Evolutionary conservation across 2,888 invertebrate species (phyloP).

Genomic region (Apodemia duryi): DNA sequence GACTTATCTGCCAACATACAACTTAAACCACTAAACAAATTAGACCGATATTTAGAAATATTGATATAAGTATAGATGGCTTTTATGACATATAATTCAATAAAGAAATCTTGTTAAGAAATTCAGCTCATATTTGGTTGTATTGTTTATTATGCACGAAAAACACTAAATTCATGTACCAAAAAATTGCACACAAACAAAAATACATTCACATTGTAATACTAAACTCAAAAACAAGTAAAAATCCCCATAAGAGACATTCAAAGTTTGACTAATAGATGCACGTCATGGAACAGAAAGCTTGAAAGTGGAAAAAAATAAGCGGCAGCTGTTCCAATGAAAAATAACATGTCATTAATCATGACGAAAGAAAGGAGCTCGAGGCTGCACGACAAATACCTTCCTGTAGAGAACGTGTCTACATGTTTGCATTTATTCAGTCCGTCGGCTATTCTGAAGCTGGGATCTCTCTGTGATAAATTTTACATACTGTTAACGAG

Average conservation of each 20-base stretch:
- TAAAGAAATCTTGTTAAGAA: too few species aligned
- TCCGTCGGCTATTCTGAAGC: conserved; percentile 25
- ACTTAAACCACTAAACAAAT: too few species aligned
- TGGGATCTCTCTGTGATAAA: not conserved
- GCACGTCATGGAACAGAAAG: conserved; percentile 64
- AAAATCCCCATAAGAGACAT: conserved; percentile 50
- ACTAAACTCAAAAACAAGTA: conserved; percentile 22
- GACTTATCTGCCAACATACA: too few species aligned
- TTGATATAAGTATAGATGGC: too few species aligned
- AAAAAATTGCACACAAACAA: too few species aligned
- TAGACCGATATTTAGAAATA: too few species aligned
- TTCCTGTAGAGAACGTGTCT: conserved; percentile 47
- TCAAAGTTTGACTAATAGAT: conserved; percentile 68
- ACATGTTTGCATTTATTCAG: conserved; percentile 45
- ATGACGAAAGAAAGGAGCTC: conserved; percentile 67
- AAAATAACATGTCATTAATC: conserved; percentile 75
- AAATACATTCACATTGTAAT: too few species aligned
- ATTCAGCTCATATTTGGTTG: too few species aligned
- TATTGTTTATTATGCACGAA: too few species aligned
- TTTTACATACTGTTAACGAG: conserved; percentile 11
- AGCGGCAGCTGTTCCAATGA: conserved; percentile 71
- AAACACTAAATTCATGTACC: too few species aligned
- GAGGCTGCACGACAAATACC: conserved; percentile 66
- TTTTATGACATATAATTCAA: too few species aligned
- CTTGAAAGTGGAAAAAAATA: conserved; percentile 65